Base-by-base conservation (phyloP, 2,797 vertebrate species). In the Sebastes trivittatus region DNA sequence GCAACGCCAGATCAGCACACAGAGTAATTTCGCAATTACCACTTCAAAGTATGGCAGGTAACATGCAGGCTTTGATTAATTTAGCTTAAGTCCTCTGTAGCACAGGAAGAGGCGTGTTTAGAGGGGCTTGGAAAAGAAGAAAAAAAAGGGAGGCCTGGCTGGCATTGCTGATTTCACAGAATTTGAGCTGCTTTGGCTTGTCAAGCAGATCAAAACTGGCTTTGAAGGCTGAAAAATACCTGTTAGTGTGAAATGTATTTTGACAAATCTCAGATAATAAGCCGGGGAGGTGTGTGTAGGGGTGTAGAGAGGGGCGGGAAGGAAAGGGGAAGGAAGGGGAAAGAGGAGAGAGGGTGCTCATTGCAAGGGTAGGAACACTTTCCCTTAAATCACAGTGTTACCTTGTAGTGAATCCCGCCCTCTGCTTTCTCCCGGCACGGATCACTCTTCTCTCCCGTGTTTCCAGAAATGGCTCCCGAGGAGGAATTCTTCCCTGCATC, bases 231-330 rank as follows among this genome's bases (percentile, higher is more conserved):
- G 87, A 94, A 95, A 95, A 96, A 94, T 95, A 95, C 94, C 93
- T 95, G 95, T 95, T 95, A 94, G 92, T 95, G 95, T 95, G 94
- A 96, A 96, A 97, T 95, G 92, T 93, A 95, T 96, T 96, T 96
- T 96, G 95, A 95, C 95, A 96, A 96, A 96, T 96, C 92, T 94
- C 92, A 94, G 95, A 95, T 95, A 95, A 95, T 92, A 93, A 94
- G 86, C 82, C 61, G 55, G 87, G 88, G 80, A 90, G 75, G 71
- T 56, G 89, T 87, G 78, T 75, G 82, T 65, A 81, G 83, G 88
- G 82, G 87, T 73, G 73, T 71, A 55, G 81, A 87, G 78, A 72
- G 75, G 74, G 68, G 77, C 32, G 38, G 72, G 86, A 63, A 46
- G 60, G 78, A 67, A 82, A 78, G 67, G 65, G 65, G 36, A 71